Evolutionary conservation across 2,113 vertebrate genomes (phyloP).

Genomic region (Oxyura jamaicensis): DNA sequence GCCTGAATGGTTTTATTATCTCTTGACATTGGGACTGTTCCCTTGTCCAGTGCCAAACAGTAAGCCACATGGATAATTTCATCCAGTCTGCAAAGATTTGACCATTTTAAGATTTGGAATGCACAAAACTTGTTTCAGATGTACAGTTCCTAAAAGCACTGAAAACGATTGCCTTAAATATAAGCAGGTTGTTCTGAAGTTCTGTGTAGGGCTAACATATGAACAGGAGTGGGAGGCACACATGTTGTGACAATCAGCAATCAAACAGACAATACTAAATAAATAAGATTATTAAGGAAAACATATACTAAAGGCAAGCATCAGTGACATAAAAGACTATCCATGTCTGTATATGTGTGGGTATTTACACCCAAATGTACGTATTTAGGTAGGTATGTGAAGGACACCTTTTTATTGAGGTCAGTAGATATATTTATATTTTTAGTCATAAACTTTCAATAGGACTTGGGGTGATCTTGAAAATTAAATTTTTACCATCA

Average conservation of each 20-base stretch:
- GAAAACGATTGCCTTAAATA: background rate
- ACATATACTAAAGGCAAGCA: background rate
- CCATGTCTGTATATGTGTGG: background rate
- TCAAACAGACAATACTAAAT: background rate
- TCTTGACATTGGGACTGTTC: background rate
- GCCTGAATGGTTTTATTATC: background rate
- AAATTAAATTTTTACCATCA: background rate
- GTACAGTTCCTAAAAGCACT: background rate
- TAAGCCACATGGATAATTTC: background rate
- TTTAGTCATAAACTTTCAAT: background rate
- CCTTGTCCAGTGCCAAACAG: background rate
- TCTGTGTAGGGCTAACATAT: background rate
- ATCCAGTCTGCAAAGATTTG: background rate
- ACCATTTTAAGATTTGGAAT: background rate
- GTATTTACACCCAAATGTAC: background rate
- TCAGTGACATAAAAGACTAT: background rate
- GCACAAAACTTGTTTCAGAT: background rate
- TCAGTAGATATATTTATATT: background rate
- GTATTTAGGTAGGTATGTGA: background rate
- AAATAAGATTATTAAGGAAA: background rate
- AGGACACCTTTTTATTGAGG: background rate
- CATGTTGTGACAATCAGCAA: rapidly evolving
- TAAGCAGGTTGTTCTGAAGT: background rate
- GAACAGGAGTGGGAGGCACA: background rate
- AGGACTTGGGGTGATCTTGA: background rate